Evolutionary conservation across 2,888 invertebrate genomes (phyloP), one percentile per base, ranked within the genome.

Genomic region (Keiferia lycopersicella): DNA sequence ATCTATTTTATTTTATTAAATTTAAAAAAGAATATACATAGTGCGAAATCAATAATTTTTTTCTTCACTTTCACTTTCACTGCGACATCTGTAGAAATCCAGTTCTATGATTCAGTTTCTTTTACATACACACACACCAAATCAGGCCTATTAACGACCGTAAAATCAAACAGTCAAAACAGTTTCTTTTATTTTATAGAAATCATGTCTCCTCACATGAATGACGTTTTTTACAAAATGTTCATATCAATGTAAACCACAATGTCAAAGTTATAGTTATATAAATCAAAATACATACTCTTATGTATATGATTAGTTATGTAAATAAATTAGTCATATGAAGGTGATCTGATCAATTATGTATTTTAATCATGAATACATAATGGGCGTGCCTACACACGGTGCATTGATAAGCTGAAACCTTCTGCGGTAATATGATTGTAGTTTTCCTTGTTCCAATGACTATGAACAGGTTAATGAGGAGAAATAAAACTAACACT

Each of bases 381-480:
- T 41, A 41, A 41, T 41, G 14, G 3, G 26, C 26, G 2, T 26
- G 6, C 26, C 26, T 26, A 26, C 26, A 26, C 26, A 26, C 26
- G 14, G 41, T n/a, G 6, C n/a, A n/a, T 45, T n/a, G n/a, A 45
- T 16, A 4, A 1, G n/a, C 4, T n/a, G 1, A n/a, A n/a, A 45
- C 45, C 45, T 45, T 45, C 45, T n/a, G 11, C n/a, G n/a, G 45
- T n/a, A 34, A 16, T 7, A 34, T 16, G n/a, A n/a, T n/a, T n/a
- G 56, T 8, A 56, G 56, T 56, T 56, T 34, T 56, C 56, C 56
- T 56, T 56, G 56, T 56, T 56, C 56, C 30, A 34, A 51, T 16
- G 2, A 6, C 22, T 22, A 51, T 51, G n/a, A 45, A 45, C n/a
- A 16, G 45, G 16, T 1, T 45, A 45, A 16, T 45, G 45, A 45